These are phyloP conservation scores for Halcyon leucocephala DNA, from an alignment of 2,797 vertebrate species.

Conservation along the genomic window DNA sequence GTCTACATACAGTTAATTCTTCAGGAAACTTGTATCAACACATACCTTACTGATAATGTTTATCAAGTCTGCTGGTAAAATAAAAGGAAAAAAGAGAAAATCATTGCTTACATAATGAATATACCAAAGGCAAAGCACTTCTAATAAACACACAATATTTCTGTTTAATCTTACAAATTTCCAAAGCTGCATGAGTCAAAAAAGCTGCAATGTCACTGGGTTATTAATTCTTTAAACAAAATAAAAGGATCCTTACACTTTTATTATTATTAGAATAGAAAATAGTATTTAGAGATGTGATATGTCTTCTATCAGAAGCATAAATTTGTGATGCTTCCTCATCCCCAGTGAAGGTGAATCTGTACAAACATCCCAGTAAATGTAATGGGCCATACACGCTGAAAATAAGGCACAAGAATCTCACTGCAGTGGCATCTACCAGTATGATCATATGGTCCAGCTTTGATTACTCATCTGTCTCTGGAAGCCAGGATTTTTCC, in stretches of 20 bases:
- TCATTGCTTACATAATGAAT: not conserved
- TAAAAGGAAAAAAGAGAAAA: not conserved
- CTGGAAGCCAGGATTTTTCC: not conserved
- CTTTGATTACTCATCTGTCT: constrained; percentile 32
- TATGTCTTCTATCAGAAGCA: not conserved
- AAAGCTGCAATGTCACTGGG: not conserved
- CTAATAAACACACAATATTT: not conserved
- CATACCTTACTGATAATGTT: not conserved
- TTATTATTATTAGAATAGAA: not conserved
- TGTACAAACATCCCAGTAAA: not conserved
- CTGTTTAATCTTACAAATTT: not conserved
- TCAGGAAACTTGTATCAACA: not conserved
- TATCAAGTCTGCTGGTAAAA: not conserved
- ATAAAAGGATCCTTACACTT: not conserved
- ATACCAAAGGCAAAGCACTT: not conserved
- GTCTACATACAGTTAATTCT: not conserved
- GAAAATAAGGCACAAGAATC: constrained; percentile 15
- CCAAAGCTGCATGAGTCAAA: not conserved
- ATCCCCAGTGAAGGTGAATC: not conserved
- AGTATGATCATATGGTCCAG: not conserved
- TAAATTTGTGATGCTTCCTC: not conserved
- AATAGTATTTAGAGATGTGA: not conserved
- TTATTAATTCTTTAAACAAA: not conserved
- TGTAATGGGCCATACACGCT: not conserved
- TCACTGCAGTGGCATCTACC: not conserved